Evolutionary conservation across 2,113 vertebrate genomes (phyloP), one percentile per base, ranked within the genome.

Genomic region (Phalacrocorax brasilianus): DNA sequence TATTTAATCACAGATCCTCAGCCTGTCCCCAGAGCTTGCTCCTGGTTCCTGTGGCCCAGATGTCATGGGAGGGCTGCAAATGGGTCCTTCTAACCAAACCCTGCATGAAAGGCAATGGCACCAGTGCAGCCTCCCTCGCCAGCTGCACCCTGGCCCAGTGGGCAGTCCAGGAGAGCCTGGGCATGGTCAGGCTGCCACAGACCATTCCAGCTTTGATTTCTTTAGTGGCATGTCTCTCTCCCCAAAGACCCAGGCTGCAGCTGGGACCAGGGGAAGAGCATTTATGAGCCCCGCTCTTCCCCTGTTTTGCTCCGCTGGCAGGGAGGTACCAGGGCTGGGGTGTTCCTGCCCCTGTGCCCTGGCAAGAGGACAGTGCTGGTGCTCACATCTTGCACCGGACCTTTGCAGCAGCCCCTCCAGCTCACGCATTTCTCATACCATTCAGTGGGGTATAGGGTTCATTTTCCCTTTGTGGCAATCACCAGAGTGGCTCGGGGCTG

Each of bases 331-430:
- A 4, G 20, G 23, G 14, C 38, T 59, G 42, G 42, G 28, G 14
- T 78, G 20, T 66, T 55, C 49, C 40, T 45, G n/a, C 5, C 52
- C 12, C 14, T 68, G 24, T 0, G 0, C 33, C 45, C 74, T 67
- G 56, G 11, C 76, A 73, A 63, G 23, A 55, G 15, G 38, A 5
- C 33, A 38, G 52, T 83, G 63, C 88, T 61, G 27, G 9, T 61
- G 59, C 40, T 76, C n/a, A 53, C 0, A 0, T 70, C 68, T 82
- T 80, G 40, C 56, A 42, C 14, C 7, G 3, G n/a, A 49, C 23
- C 45, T 85, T 59, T 68, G 49, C 59, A 32, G 32, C 0, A 0
- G 27, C 26, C 47, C 50, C 80, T 59, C 38, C 47, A 85, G 58
- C 55, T 72, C 2, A 2, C 5, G 1, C 23, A 44, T 85, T 94